Evolutionary conservation across 1,140 invertebrate genomes (phyloP), one percentile per base, ranked within the genome.

Genomic region (Aphelenchoides besseyi): DNA sequence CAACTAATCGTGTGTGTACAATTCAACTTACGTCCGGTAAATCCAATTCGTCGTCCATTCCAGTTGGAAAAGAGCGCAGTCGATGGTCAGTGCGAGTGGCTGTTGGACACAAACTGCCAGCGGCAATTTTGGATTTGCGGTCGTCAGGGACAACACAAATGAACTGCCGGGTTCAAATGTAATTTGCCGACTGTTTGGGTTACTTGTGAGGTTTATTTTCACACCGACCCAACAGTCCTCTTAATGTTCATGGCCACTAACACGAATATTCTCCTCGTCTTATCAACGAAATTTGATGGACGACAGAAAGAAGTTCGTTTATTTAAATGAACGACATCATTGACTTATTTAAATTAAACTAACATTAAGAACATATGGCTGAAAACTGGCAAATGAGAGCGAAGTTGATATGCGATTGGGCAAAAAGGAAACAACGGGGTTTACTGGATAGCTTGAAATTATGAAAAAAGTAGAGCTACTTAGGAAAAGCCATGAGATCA

Each of bases 31-130:
- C 73, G 53, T 74, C 73, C 5, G 73, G 73, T 29, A 74, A 77
- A 33, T 76, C 73, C 26, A 74, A 68, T 16, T 74, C 73, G 30
- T 74, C 72, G n/a, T 73, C 72, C 72, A 73, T 73, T 70, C 1
- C 33, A 35, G 1, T 28, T 23, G 41, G 12, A 12, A 23, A 23
- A 12, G 41, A 48, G 41, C 41, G 41, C 41, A 16, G 12, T 23
- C 41, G 41, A 16, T 48, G 12, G 41, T 48, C 12, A 12, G 41
- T 23, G 41, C 41, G 12, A 23, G 41, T 23, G 12, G 41, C 12
- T 48, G 12, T 23, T 23, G 41, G 12, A 23, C 12, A 12, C 41
- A 23, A 23, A 48, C 41, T 12, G 41, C 41, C 41, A 48, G 41
- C 41, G 41, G 41, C 41, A 23, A 48, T 48, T 48, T 48, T 23